Conservation (phyloP, 2,113 vertebrate species). For the Datnioides undecimradiatus region DNA sequence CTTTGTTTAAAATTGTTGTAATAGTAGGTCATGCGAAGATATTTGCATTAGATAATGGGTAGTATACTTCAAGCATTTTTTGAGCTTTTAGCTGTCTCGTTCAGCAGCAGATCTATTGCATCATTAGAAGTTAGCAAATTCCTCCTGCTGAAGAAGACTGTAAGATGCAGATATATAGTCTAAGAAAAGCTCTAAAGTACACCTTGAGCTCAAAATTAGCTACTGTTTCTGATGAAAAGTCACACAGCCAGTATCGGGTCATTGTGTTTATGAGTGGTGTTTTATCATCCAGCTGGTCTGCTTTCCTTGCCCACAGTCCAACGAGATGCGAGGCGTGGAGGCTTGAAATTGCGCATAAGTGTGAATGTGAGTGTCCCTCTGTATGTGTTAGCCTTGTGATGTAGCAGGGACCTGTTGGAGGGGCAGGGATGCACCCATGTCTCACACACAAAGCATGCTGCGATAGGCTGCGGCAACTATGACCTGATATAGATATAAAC, state of each 20-base stretch:
- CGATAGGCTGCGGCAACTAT: background rate
- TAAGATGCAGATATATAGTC: background rate
- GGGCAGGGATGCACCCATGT: conserved; percentile 23
- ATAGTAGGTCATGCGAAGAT: no score
- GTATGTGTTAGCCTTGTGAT: conserved; percentile 6
- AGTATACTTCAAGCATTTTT: no score
- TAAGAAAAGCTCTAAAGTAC: background rate
- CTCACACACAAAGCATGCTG: conserved; percentile 21
- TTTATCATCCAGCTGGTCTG: background rate
- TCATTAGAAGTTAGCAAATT: no score
- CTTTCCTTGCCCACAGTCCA: background rate
- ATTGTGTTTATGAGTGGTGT: background rate
- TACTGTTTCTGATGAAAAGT: no score
- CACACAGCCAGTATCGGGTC: no score
- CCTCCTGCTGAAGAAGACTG: background rate
- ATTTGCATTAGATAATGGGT: no score
- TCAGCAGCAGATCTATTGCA: no score
- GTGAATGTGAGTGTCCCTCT: conserved; percentile 5
- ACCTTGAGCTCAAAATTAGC: background rate
- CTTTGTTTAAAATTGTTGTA: no score
- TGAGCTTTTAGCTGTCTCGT: no score
- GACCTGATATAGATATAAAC: conserved; percentile 10
- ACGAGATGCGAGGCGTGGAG: background rate
- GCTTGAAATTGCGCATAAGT: conserved; percentile 27
- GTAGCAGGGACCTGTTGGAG: background rate